These are phyloP conservation scores for Tragelaphus buxtoni DNA, from an alignment of 2,113 vertebrate genomes.

Conservation along the genomic window DNA sequence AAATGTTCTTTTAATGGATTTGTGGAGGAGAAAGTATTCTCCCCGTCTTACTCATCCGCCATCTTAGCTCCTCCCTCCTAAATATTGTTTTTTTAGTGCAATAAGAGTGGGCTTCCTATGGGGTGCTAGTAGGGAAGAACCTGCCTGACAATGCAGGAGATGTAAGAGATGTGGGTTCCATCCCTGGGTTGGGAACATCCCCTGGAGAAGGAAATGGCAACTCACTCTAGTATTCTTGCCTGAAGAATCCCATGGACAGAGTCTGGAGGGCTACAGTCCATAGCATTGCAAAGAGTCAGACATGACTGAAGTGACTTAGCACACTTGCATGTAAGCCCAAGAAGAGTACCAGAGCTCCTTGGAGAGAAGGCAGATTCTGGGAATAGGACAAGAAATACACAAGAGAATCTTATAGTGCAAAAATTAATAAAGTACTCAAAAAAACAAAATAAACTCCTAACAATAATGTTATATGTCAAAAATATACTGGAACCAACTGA, in stretches of 20 bases:
- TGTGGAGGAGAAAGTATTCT: too few species aligned
- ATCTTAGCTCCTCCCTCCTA: not conserved
- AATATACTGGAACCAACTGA: not conserved
- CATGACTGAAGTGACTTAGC: not conserved
- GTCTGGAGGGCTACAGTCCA: not conserved
- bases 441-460: not conserved
- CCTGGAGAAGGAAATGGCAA: not conserved
- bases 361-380: not conserved
- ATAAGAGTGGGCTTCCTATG: not conserved
- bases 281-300: not conserved
- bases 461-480: not conserved
- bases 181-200: not conserved
- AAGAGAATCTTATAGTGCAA: not conserved
- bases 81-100: not conserved
- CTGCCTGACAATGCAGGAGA: not conserved
- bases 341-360: not conserved
- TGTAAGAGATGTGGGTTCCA: not conserved
- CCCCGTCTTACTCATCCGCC: too few species aligned
- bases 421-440: not conserved
- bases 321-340: not conserved
- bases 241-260: not conserved
- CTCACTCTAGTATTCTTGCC: not conserved
- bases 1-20: too few species aligned
- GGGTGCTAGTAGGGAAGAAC: not conserved
- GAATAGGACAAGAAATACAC: not conserved